Evolutionary conservation across 2,797 vertebrate genomes (phyloP), one percentile per base, ranked within the genome.

Genomic region (Ibycter americanus): DNA sequence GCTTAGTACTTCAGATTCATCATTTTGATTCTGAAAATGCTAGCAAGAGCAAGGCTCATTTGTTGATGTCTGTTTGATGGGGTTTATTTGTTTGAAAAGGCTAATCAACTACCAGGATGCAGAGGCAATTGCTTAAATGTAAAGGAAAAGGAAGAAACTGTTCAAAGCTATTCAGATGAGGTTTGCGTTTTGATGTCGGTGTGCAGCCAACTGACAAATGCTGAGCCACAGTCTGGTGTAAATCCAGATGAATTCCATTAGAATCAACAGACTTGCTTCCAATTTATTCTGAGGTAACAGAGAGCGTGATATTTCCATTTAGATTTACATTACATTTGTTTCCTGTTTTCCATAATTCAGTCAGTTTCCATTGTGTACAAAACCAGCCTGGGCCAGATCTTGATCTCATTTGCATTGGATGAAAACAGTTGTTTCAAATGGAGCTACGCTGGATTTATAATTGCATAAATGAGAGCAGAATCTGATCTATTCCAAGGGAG

Each of bases 311-410:
- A 96, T 95, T 96, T 96, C 89, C 84, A 91, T 91, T 81, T 71
- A 81, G 81, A 96, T 97, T 97, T 97, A 87, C 95, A 94, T 95
- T 85, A 63, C 71, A 92, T 97, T 97, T 95, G 84, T 93, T 96
- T 97, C 90, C 89, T 92, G 15, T 58, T 97, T 96, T 96, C 92
- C 95, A 89, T 96, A 95, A 95, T 91, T 93, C 89, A 93, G 58
- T 44, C 62, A 2, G 55, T 94, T 93, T 74, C 90, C 89, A 95
- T 63, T 93, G 94, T 72, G 86, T 32, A 83, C 36, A 46, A 83
- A 92, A 93, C n/a, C 86, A 94, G 93, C 78, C 71, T 49, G 79
- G 61, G 71, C 93, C 93, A 94, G 92, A 94, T 78, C 93, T 94
- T 77, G 70, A 71, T 93, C 87, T 96, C 78, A 83, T 96, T 96